Evolutionary conservation across 2,113 vertebrate species (phyloP), one percentile per base, ranked within the genome.

Genomic region (Barbus barbus): DNA sequence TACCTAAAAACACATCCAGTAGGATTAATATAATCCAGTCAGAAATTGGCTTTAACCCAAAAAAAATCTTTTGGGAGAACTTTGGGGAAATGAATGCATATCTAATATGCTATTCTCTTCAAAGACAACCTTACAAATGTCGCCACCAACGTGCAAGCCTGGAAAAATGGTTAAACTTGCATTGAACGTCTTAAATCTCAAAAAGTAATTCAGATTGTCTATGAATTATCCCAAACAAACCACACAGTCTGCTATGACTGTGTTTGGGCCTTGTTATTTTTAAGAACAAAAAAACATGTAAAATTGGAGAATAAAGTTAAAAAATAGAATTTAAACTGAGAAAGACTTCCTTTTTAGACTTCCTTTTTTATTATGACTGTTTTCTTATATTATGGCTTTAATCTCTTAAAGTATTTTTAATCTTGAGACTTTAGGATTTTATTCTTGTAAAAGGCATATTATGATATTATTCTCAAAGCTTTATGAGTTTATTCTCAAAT

Each of bases 41-140:
- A 87, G 86, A 91, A 92, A 92, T 84, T 91, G 89, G 88, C 86
- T 87, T 89, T 91, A 92, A 90, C 89, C 89, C 86, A 33, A 51
- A 63, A 44, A 85, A 90, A 89, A 93, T 88, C 86, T 86, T 77
- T 67, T 1, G 60, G 80, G 88, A 88, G 76, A 48, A 82, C 81
- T 69, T 84, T 74, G 58, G 9, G 65, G 38, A 22, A 87, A 65
- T 88, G 46, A 41, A 78, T 22, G 67, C 72, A 81, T 60, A 81
- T 86, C 86, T 90, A 82, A 87, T 79, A 78, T 77, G 87, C 82
- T 89, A 86, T 88, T 87, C 75, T 89, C 85, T 69, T 81, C 12
- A 67, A 0, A 1, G 38, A 44, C 36, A 51, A 36, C 41, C 58
- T 67, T 31, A 28, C 18, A 26, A 44, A 83, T 31, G 53, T 72